These are phyloP conservation scores for Spodoptera frugiperda DNA, from an alignment of 1,140 invertebrate species.

Conservation along the genomic window DNA sequence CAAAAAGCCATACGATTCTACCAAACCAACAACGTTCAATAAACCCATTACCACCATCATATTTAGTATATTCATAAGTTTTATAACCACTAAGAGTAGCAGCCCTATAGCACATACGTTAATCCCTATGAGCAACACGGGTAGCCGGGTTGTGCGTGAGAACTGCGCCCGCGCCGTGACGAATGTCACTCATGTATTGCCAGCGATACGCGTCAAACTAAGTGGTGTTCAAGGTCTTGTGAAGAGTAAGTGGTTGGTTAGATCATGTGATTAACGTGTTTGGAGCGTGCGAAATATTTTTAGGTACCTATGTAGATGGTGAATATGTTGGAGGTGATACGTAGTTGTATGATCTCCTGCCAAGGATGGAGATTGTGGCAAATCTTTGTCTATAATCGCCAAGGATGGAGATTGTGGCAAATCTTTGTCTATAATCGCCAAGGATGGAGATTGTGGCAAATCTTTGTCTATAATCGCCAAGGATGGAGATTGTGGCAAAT, in stretches of 20 bases:
- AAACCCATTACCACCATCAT: neutral
- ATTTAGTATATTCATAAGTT: neutral
- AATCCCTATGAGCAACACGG: slow-evolving; percentile 68
- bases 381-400: too few species aligned
- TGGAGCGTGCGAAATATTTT: neutral
- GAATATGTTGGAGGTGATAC: too few species aligned
- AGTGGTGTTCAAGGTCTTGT: slow-evolving; percentile 57
- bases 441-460: too few species aligned
- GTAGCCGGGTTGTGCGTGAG: slow-evolving; percentile 76
- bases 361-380: too few species aligned
- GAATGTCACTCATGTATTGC: slow-evolving; percentile 54
- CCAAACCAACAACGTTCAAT: neutral
- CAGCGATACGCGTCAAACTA: slow-evolving; percentile 20
- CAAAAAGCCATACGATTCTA: neutral
- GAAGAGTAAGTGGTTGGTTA: neutral
- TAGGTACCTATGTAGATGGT: too few species aligned
- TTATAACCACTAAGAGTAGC: slow-evolving; percentile 26
- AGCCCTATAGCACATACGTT: slow-evolving; percentile 55
- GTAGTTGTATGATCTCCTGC: too few species aligned
- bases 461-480: too few species aligned
- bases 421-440: too few species aligned
- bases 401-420: too few species aligned
- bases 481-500: too few species aligned
- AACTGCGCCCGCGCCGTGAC: slow-evolving; percentile 62
- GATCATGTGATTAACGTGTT: neutral